Evolutionary conservation across 2,797 vertebrate genomes (phyloP), one percentile per base, ranked within the genome.

Genomic region (Acanthiza pusilla): DNA sequence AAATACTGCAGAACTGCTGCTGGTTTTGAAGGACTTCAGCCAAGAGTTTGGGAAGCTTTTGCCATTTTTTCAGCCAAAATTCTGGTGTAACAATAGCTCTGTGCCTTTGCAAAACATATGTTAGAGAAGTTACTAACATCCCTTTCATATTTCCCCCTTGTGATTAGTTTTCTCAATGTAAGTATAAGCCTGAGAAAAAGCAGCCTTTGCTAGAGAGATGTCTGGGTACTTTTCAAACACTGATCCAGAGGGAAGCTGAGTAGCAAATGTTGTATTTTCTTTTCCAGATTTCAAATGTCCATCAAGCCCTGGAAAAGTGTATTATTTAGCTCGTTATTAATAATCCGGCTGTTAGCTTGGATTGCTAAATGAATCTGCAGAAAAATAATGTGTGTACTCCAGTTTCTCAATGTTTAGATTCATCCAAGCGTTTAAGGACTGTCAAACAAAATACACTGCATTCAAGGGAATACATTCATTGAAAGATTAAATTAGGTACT

Each of bases 401-500:
- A 47, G 34, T 92, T 94, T 71, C 92, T 95, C 42, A n/a, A 87
- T 96, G 92, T 83, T 96, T 92, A 78, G 84, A 91, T 89, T 94
- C 96, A 97, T 94, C 94, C 95, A 96, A 87, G 97, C 61, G 0
- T 96, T 97, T 96, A 96, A 96, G 95, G 94, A 78, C 92, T 97
- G 91, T 97, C 97, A 95, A 93, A 96, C 42, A 94, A 94, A 95
- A 97, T 96, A 58, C 82, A 86, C 55, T 91, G 40, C 53, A 67
- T 97, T 96, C 93, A 92, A 96, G 47, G n/a, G 78, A 97, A 94
- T 82, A 66, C 67, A 95, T 94, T 95, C 96, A 96, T 80, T 94
- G 93, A 88, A 95, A 97, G 86, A 96, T 97, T 95, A 96, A 97
- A 97, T 97, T 94, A 96, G 92, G 91, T 73, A 87, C 66, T 16